Percentiles rank a stretch among this genome's conserved stretches.
These are phyloP conservation scores for Sphaerophoria rueppellii DNA, from an alignment of 2,888 invertebrate species.

Conservation along the genomic window DNA sequence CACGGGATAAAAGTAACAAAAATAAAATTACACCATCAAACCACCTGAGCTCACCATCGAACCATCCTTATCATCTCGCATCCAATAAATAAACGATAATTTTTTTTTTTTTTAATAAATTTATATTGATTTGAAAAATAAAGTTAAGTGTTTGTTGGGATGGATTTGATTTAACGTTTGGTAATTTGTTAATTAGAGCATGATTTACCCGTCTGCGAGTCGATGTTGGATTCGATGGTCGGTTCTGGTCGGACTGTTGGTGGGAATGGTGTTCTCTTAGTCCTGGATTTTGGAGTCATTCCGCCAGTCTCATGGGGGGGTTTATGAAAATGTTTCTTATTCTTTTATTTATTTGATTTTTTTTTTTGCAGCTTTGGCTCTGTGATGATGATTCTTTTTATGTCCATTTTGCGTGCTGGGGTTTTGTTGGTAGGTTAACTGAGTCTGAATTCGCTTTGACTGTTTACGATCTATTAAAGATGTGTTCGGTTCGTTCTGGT, in stretches of 20 bases:
- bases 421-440: constrained; percentile 42
- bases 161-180: constrained; percentile 77
- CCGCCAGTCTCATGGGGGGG: constrained; percentile 35
- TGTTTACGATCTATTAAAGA: constrained; percentile 72
- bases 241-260: constrained; percentile 50
- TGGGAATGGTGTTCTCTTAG: constrained; percentile 24
- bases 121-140: constrained; percentile 77
- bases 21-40: neutral
- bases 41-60: neutral
- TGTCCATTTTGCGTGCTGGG: constrained; percentile 69
- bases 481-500: constrained; percentile 46
- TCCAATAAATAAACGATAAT: constrained; percentile 77
- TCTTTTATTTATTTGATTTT: constrained; percentile 54
- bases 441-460: constrained; percentile 46
- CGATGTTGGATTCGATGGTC: neutral
- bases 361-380: constrained; percentile 43
- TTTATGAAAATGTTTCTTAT: constrained; percentile 70
- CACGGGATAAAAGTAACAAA: constrained; percentile 26
- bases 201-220: constrained; percentile 74
- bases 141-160: constrained; percentile 77
- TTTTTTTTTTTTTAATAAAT: no score
- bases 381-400: constrained; percentile 57
- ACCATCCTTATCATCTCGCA: constrained; percentile 42
- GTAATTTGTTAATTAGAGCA: constrained; percentile 77
- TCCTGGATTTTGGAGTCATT: constrained; percentile 20